Conservation (phyloP, 2,888 invertebrate species). For the Dicranocentrus wangi region DNA sequence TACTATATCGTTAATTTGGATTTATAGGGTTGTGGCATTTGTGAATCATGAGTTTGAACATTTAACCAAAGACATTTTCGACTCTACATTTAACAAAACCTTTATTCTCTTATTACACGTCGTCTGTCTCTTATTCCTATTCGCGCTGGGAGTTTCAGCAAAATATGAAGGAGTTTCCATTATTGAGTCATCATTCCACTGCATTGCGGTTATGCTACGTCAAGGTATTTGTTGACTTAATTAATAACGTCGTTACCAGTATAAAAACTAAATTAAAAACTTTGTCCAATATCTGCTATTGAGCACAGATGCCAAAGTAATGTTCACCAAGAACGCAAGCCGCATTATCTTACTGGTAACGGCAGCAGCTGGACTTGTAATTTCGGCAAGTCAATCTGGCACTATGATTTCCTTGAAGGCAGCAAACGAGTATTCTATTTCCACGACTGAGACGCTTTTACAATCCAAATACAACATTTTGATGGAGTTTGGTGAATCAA, state of each 20-base stretch:
- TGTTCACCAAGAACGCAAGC: too few species aligned
- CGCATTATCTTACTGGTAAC: too few species aligned
- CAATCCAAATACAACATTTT: constrained; percentile 37
- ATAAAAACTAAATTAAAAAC: too few species aligned
- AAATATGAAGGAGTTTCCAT: neutral
- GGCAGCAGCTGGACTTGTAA: constrained; percentile 1
- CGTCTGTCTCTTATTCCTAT: neutral
- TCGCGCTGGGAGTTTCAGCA: neutral
- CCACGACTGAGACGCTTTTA: constrained; percentile 50
- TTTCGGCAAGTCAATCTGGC: constrained; percentile 44
- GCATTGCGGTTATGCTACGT: constrained; percentile 2
- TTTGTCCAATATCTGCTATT: too few species aligned
- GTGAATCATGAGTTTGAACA: constrained; percentile 47
- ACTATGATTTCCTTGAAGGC: constrained; percentile 46
- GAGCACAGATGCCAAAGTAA: too few species aligned
- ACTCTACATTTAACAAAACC: constrained; percentile 1
- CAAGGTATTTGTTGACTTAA: constrained; percentile 27
- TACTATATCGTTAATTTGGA: too few species aligned
- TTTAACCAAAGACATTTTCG: constrained; percentile 4
- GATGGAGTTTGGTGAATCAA: constrained; percentile 51
- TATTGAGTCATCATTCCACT: constrained; percentile 20
- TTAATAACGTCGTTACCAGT: too few species aligned
- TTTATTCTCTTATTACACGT: neutral
- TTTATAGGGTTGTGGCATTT: constrained; percentile 34
- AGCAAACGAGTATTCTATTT: constrained; percentile 28